phyloP scores from a whole-genome alignment of 2,797 vertebrate species.

The Sparus aurata region DNA sequence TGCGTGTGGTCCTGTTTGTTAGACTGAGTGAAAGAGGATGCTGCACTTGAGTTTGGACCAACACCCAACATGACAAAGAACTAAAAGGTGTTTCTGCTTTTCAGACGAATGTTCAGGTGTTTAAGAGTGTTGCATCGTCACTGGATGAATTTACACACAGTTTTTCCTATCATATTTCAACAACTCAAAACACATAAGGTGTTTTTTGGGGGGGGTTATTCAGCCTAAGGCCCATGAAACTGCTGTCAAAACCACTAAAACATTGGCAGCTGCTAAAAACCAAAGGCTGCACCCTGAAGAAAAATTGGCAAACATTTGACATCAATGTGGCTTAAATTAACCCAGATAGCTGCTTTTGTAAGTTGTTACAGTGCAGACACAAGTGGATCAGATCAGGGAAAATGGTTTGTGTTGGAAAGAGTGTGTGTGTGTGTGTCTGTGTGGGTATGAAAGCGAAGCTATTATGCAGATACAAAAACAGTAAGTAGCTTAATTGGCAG shows the following conservation, averaged over 20 bases:
- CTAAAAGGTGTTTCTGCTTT: background rate
- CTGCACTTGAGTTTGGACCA: background rate
- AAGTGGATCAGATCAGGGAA: background rate
- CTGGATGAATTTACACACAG: background rate
- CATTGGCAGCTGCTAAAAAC: background rate
- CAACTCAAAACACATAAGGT: background rate
- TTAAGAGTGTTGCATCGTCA: background rate
- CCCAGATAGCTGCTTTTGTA: constrained; percentile 2
- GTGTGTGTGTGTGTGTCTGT: background rate
- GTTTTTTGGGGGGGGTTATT: background rate
- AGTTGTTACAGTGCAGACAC: constrained; percentile 1
- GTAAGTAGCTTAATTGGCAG: background rate
- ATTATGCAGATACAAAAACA: background rate
- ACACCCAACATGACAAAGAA: background rate
- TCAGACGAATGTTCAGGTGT: background rate
- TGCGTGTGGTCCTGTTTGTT: constrained; percentile 19
- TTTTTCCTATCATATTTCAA: background rate
- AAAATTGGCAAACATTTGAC: background rate
- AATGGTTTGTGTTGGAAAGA: background rate
- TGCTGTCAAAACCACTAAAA: background rate
- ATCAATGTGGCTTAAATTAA: background rate
- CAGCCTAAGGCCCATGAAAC: background rate
- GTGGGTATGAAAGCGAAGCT: background rate
- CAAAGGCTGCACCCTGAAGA: too few species aligned
- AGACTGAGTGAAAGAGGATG: background rate